Percentiles rank a stretch among this genome's conserved stretches.
These are phyloP conservation scores for Maconellicoccus hirsutus DNA, from an alignment of 1,140 invertebrate genomes.

Conservation along the genomic window DNA sequence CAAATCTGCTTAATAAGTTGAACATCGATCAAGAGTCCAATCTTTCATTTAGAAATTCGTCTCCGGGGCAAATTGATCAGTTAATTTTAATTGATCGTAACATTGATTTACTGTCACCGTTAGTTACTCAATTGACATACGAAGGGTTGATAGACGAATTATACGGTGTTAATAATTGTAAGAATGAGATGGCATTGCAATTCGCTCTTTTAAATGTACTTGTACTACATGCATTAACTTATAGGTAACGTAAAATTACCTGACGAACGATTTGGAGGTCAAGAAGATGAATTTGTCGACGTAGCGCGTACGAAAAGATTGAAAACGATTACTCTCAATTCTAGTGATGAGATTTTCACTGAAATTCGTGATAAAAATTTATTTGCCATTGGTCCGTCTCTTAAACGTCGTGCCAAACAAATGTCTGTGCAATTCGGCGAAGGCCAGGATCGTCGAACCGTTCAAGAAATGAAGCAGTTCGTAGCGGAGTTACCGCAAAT, in stretches of 20 bases:
- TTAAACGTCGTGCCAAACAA: conserved; percentile 76
- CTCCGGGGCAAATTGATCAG: conserved; percentile 65
- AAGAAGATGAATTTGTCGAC: conserved; percentile 48
- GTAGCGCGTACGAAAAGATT: conserved; percentile 61
- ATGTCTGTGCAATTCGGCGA: conserved; percentile 76
- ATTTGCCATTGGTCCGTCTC: conserved; percentile 71
- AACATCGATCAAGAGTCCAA: conserved; percentile 53
- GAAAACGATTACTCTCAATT: conserved; percentile 82
- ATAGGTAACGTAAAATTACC: conserved; percentile 72
- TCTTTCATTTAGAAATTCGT: conserved; percentile 36
- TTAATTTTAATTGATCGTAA: conserved; percentile 77
- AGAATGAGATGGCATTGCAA: conserved; percentile 32
- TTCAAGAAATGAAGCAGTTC: conserved; percentile 89
- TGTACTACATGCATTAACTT: conserved; percentile 31
- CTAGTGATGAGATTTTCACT: conserved; percentile 75
- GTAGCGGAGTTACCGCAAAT: conserved; percentile 80
- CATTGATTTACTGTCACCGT: conserved; percentile 81
- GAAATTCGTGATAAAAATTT: conserved; percentile 87
- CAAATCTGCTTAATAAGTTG: conserved; percentile 71
- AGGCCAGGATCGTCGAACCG: conserved; percentile 71
- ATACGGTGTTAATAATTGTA: conserved; percentile 60
- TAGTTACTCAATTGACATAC: conserved; percentile 92
- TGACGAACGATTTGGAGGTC: conserved; percentile 62
- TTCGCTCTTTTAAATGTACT: conserved; percentile 17
- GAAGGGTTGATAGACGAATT: conserved; percentile 93